phyloP scores from a whole-genome alignment of 1,140 invertebrate genomes.

The Microplitis mediator region DNA sequence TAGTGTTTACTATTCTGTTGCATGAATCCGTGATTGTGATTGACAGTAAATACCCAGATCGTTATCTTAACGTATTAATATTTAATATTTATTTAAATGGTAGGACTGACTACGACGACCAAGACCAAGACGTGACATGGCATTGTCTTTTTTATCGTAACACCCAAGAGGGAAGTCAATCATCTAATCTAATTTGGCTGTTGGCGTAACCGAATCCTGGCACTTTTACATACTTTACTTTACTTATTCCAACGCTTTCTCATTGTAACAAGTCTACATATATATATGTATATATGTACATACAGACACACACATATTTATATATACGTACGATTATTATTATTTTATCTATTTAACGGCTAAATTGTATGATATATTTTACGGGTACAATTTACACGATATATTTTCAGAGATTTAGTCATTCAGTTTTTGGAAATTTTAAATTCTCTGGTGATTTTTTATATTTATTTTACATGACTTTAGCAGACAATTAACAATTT shows the following conservation, averaged over 20 bases:
- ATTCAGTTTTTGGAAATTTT: neutral
- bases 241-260: neutral
- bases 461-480: too few relatives aligned
- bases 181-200: constrained; percentile 24
- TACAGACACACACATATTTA: neutral
- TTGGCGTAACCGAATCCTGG: constrained; percentile 14
- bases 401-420: neutral
- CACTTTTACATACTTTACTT: neutral
- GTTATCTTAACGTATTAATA: too few relatives aligned
- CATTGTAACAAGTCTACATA: neutral
- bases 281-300: too few relatives aligned
- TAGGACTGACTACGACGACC: too few relatives aligned
- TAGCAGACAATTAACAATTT: too few relatives aligned
- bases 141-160: neutral
- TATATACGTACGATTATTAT: neutral
- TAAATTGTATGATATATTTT: neutral
- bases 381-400: neutral
- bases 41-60: too few relatives aligned
- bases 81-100: too few relatives aligned
- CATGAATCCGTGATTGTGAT: too few relatives aligned
- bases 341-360: neutral
- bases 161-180: constrained; percentile 12
- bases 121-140: too few relatives aligned
- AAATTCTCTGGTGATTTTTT: neutral
- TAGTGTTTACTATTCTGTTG: too few relatives aligned